Conservation (phyloP, 2,113 vertebrate genomes). For the Epinephelus cyanopodus region DNA sequence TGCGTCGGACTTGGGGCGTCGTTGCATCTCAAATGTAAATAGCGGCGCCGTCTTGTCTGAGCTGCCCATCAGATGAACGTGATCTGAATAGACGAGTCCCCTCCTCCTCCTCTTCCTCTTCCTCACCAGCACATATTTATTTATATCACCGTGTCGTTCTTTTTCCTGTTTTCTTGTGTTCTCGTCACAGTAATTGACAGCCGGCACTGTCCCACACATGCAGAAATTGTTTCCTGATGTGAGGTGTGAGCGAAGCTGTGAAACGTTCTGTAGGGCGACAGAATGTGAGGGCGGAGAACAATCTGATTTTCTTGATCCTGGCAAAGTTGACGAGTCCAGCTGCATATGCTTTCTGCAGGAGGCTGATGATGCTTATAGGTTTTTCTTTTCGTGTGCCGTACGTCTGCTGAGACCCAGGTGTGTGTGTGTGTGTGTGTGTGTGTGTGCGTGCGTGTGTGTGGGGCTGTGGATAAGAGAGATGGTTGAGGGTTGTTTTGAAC, state of each 20-base stretch:
- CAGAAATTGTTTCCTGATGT: neutral
- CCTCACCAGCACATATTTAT: slow-evolving; percentile 20
- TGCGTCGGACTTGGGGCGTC: neutral
- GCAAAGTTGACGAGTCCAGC: neutral
- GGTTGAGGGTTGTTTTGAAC: slow-evolving; percentile 23
- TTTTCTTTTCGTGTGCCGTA: neutral
- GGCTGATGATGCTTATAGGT: neutral
- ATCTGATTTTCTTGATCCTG: neutral
- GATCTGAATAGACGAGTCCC: slow-evolving; percentile 13
- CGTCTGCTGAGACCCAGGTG: neutral
- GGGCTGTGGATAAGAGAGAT: neutral
- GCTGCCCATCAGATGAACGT: slow-evolving; percentile 32
- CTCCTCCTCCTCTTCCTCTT: no score
- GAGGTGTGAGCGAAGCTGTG: neutral
- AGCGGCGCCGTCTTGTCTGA: slow-evolving; percentile 15
- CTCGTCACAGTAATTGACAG: slow-evolving; percentile 47
- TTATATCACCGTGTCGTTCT: neutral
- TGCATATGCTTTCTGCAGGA: no score
- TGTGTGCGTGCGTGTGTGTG: neutral
- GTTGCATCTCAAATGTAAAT: slow-evolving; percentile 34
- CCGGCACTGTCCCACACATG: slow-evolving; percentile 14
- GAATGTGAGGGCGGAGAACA: neutral
- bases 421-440: neutral
- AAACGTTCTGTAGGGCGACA: neutral
- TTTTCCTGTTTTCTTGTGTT: neutral